phyloP scores from a whole-genome alignment of 2,888 invertebrate species.

The Helobdella robusta region DNA sequence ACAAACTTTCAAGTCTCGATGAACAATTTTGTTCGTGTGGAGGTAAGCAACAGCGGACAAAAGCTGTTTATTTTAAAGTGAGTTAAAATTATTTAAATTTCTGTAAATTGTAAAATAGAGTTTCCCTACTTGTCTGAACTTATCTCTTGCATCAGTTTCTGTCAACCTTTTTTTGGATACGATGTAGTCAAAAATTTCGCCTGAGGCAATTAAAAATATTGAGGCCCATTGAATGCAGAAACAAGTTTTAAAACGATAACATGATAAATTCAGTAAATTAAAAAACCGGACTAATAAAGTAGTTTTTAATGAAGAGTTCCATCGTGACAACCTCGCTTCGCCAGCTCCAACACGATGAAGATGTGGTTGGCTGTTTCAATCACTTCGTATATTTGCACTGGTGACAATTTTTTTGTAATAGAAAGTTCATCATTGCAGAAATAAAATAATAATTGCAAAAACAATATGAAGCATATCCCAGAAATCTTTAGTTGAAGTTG shows the following conservation, averaged over 20 bases:
- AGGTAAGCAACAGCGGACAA: constrained; percentile 21
- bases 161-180: constrained; percentile 13
- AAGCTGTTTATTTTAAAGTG: constrained; percentile 1
- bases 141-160: constrained; percentile 8
- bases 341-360: constrained; percentile 21
- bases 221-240: no score
- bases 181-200: constrained; percentile 24
- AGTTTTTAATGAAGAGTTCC: background rate
- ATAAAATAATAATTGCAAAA: no score
- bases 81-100: background rate
- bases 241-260: background rate
- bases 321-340: background rate
- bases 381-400: constrained; percentile 11
- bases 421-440: no score
- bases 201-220: background rate
- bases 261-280: background rate
- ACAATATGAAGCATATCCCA: no score
- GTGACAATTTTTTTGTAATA: no score
- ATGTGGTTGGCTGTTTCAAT: constrained; percentile 6
- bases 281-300: no score
- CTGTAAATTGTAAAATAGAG: background rate
- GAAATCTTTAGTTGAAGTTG: background rate
- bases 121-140: constrained; percentile 18
- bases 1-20: constrained; percentile 19
- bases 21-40: constrained; percentile 21